A percentile compares a stretch with the other conserved stretches of the same genome.
phyloP scores from a whole-genome alignment of 1,140 invertebrate genomes.

The Camponotus floridanus region DNA sequence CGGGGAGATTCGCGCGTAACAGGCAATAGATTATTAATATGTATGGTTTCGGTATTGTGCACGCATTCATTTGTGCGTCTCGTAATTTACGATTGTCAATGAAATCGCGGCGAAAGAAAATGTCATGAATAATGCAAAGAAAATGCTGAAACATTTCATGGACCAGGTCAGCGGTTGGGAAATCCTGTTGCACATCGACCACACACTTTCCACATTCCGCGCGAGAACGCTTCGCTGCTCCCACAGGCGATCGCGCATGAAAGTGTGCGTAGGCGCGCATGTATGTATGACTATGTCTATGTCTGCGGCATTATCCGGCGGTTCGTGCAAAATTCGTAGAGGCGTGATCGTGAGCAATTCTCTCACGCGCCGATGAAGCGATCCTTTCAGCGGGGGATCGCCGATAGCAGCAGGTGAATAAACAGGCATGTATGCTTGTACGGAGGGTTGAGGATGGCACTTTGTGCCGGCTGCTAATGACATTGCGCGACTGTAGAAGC shows the following conservation, averaged over 20 bases:
- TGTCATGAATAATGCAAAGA: slow-evolving; percentile 15
- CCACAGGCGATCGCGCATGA: background rate
- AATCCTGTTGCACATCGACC: slow-evolving; percentile 54
- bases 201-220: slow-evolving; percentile 32
- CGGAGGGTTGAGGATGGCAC: slow-evolving; percentile 28
- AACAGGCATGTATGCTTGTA: slow-evolving; percentile 41
- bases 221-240: slow-evolving; percentile 43
- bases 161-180: slow-evolving; percentile 43
- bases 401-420: slow-evolving; percentile 64
- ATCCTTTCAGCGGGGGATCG: slow-evolving; percentile 59
- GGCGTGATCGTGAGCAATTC: slow-evolving; percentile 73
- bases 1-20: background rate
- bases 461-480: slow-evolving; percentile 16
- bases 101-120: background rate
- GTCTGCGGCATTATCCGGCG: slow-evolving; percentile 38
- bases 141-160: background rate
- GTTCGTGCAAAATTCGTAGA: slow-evolving; percentile 72
- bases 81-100: background rate
- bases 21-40: slow-evolving; percentile 5
- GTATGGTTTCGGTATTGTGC: background rate
- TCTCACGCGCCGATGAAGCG: slow-evolving; percentile 60
- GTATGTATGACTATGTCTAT: background rate
- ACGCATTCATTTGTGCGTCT: background rate
- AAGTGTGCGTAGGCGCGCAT: background rate
- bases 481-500: slow-evolving; percentile 10